These are phyloP conservation scores for Phortica variegata DNA, from an alignment of 1,140 invertebrate genomes.

Conservation along the genomic window DNA sequence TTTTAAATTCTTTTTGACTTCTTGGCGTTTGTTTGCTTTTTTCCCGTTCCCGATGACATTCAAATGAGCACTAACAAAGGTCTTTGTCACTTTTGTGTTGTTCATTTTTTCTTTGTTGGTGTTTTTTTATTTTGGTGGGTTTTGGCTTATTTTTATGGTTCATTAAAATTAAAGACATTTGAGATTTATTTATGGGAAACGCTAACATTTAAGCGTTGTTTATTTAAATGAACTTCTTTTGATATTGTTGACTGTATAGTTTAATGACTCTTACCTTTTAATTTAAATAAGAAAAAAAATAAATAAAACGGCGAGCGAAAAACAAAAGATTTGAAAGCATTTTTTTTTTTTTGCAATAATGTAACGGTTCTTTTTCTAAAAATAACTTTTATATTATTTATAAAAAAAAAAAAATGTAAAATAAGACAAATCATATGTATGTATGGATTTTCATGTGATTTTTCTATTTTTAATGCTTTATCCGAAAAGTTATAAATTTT, in stretches of 20 bases:
- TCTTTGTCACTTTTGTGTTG: constrained; percentile 30
- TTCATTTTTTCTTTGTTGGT: background rate
- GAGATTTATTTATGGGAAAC: too few relatives aligned
- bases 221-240: background rate
- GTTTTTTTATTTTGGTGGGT: constrained; percentile 26
- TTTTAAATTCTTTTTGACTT: constrained; percentile 48
- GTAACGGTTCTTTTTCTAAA: background rate
- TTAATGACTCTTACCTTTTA: too few relatives aligned
- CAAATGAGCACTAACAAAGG: constrained; percentile 15
- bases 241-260: too few relatives aligned
- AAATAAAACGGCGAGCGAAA: constrained; percentile 39
- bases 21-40: constrained; percentile 3
- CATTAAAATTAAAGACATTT: constrained; percentile 48
- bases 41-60: too few relatives aligned
- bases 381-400: background rate
- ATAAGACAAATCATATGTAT: too few relatives aligned
- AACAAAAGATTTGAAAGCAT: constrained; percentile 27
- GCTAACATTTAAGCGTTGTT: too few relatives aligned
- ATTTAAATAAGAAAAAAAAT: too few relatives aligned
- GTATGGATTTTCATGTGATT: too few relatives aligned
- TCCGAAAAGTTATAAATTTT: too few relatives aligned
- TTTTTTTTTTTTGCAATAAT: background rate
- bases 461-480: too few relatives aligned
- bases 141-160: constrained; percentile 54
- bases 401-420: too few relatives aligned